A percentile compares a stretch with the other conserved stretches of the same genome.
These are phyloP conservation scores for Gephyroberyx darwinii DNA, from an alignment of 2,797 vertebrate species.

Conservation along the genomic window DNA sequence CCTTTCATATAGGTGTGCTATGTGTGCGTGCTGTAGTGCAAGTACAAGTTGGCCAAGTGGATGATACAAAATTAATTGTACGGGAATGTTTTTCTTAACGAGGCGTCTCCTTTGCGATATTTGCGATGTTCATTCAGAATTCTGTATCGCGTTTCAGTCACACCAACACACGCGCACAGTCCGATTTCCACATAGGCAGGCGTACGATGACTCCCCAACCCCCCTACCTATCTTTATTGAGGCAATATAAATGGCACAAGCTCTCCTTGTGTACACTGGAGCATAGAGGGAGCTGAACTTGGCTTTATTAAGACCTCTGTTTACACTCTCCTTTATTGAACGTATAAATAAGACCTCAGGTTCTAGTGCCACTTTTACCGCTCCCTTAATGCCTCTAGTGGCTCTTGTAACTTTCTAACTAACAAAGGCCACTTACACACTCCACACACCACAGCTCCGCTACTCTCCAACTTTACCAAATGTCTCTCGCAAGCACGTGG, in stretches of 20 bases:
- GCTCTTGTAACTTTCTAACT: constrained; percentile 60
- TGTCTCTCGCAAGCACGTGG: constrained; percentile 37
- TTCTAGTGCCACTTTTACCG: constrained; percentile 70
- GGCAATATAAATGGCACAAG: constrained; percentile 76
- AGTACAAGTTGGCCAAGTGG: no score
- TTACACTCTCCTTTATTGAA: constrained; percentile 79
- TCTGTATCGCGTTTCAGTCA: constrained; percentile 44
- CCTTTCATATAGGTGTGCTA: no score
- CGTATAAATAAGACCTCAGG: constrained; percentile 74
- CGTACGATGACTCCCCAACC: constrained; percentile 33
- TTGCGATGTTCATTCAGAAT: constrained; percentile 16
- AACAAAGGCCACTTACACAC: constrained; percentile 59
- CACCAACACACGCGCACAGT: constrained; percentile 7
- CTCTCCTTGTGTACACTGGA: constrained; percentile 63
- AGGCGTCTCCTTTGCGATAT: background rate
- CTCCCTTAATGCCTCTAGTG: constrained; percentile 65
- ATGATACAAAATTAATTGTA: background rate
- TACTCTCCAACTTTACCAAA: constrained; percentile 51
- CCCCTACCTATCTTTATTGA: constrained; percentile 64
- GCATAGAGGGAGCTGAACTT: constrained; percentile 58
- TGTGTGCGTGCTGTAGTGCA: no score
- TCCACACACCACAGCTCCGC: constrained; percentile 42
- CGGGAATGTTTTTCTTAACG: constrained; percentile 21
- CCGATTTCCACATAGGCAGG: constrained; percentile 16
- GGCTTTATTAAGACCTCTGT: constrained; percentile 78